phyloP scores from a whole-genome alignment of 2,113 vertebrate species.

The Spermophilus dauricus region DNA sequence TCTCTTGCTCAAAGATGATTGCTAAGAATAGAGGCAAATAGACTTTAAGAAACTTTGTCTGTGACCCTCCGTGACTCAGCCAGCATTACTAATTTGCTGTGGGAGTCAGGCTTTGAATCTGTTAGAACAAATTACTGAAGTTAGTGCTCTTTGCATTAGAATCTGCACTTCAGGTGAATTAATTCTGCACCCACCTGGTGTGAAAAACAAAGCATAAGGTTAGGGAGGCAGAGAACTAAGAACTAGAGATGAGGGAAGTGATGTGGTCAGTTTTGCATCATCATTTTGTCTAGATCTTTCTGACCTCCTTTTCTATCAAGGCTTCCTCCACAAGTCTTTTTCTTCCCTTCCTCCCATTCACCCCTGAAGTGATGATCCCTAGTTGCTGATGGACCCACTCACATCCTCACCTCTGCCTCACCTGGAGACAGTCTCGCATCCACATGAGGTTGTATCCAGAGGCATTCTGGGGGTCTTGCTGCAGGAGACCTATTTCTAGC shows the following conservation, averaged over 20 bases:
- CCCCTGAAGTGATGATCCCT: neutral
- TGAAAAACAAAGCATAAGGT: neutral
- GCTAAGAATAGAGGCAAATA: slow-evolving; percentile 73
- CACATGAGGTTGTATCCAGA: neutral
- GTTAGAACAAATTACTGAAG: slow-evolving; percentile 74
- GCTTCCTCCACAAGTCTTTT: neutral
- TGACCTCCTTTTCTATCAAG: neutral
- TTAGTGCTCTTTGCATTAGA: slow-evolving; percentile 54
- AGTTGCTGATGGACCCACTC: neutral
- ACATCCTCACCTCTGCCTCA: neutral
- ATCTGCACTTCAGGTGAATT: slow-evolving; percentile 47
- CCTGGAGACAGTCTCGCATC: neutral
- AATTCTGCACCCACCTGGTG: slow-evolving; percentile 7
- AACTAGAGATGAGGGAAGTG: neutral
- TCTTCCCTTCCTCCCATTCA: neutral
- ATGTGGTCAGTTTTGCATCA: neutral
- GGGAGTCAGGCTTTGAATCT: slow-evolving; percentile 69
- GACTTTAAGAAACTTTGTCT: slow-evolving; percentile 64
- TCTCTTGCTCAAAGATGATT: slow-evolving; percentile 46
- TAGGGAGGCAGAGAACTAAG: neutral
- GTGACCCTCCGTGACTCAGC: slow-evolving; percentile 73
- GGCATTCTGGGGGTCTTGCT: neutral
- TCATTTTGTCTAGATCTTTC: neutral
- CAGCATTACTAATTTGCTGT: slow-evolving; percentile 72
- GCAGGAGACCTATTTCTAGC: neutral